Percentiles rank a stretch among this genome's conserved stretches.
Evolutionary conservation across 2,113 vertebrate species (phyloP).

Genomic region (Hemicordylus capensis): DNA sequence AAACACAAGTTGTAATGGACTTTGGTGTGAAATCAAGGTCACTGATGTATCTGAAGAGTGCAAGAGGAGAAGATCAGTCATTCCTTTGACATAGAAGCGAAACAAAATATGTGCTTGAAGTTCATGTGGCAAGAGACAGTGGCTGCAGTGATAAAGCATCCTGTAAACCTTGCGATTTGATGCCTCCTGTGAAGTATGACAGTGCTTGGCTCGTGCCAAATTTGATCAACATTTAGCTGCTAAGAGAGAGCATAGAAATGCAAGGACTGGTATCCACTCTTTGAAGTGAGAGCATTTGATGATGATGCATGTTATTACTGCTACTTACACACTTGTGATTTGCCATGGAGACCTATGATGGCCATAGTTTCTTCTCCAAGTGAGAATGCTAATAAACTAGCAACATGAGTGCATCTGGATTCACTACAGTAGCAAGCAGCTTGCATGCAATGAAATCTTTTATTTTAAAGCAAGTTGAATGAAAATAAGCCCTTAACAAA

Average conservation of each 20-base stretch:
- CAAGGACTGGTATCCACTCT: slow-evolving; percentile 32
- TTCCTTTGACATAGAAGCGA: slow-evolving; percentile 7
- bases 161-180: slow-evolving; percentile 50
- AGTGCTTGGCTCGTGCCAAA: not conserved
- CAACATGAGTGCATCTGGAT: not conserved
- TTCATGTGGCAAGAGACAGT: slow-evolving; percentile 29
- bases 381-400: slow-evolving; percentile 12
- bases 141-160: slow-evolving; percentile 45
- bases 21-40: slow-evolving; percentile 36
- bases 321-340: slow-evolving; percentile 23
- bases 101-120: not conserved
- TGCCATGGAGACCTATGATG: slow-evolving; percentile 20
- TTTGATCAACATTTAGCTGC: slow-evolving; percentile 28
- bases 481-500: not conserved
- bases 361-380: not conserved
- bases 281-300: slow-evolving; percentile 3
- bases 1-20: slow-evolving; percentile 15
- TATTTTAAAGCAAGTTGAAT: not conserved
- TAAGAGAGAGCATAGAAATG: not conserved
- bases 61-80: not conserved
- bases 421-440: slow-evolving; percentile 14
- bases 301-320: slow-evolving; percentile 31
- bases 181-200: slow-evolving; percentile 30
- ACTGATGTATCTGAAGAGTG: not conserved
- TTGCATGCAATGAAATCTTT: not conserved